phyloP scores from a whole-genome alignment of 2,113 vertebrate genomes.

The Lophochroa leadbeateri region DNA sequence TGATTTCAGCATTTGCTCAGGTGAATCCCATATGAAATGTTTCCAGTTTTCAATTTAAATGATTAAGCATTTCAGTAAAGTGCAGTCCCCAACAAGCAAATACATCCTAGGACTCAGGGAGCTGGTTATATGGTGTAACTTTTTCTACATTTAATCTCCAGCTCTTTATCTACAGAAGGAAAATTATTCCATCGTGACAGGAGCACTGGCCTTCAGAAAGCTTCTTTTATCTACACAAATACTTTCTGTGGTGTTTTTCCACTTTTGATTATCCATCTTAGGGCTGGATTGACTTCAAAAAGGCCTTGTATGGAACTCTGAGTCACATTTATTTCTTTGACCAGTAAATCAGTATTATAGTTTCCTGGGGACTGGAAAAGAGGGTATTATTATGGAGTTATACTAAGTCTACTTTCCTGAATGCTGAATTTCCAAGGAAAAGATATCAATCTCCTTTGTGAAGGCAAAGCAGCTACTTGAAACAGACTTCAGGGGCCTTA shows the following conservation, averaged over 20 bases:
- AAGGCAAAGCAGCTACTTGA: slow-evolving; percentile 1
- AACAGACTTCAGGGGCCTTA: slow-evolving; percentile 29
- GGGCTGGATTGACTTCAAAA: slow-evolving; percentile 61
- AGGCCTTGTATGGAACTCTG: slow-evolving; percentile 40
- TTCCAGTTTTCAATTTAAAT: neutral
- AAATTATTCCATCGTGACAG: slow-evolving; percentile 29
- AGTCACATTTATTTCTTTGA: slow-evolving; percentile 53
- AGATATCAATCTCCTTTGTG: slow-evolving; percentile 50
- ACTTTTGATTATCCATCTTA: slow-evolving; percentile 48
- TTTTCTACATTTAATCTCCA: slow-evolving; percentile 10
- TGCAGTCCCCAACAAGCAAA: neutral
- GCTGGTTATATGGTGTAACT: neutral
- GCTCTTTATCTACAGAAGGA: slow-evolving; percentile 16
- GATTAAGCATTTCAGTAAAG: neutral
- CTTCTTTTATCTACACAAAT: slow-evolving; percentile 53
- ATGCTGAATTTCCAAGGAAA: slow-evolving; percentile 27
- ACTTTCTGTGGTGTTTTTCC: neutral
- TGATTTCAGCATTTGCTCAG: neutral
- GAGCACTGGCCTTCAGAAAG: slow-evolving; percentile 45
- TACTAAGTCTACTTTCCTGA: slow-evolving; percentile 36
- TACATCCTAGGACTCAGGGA: neutral
- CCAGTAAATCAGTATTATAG: slow-evolving; percentile 53
- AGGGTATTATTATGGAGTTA: slow-evolving; percentile 45
- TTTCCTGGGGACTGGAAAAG: slow-evolving; percentile 48
- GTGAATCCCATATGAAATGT: neutral